phyloP scores from a whole-genome alignment of 2,888 invertebrate genomes.

The Apotomis betuletana region DNA sequence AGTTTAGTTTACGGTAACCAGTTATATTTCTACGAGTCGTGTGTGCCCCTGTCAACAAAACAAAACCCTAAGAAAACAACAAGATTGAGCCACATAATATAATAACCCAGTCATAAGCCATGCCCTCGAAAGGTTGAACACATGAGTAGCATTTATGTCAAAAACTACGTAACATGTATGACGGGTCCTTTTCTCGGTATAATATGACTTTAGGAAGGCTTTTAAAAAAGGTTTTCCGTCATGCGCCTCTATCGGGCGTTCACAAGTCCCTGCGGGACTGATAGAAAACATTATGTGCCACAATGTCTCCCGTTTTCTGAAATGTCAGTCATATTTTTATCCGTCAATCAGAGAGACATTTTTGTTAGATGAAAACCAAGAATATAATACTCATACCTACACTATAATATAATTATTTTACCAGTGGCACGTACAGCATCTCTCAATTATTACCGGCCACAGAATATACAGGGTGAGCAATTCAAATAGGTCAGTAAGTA shows the following conservation, averaged over 20 bases:
- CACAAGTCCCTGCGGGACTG: conserved; percentile 12
- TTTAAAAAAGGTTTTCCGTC: conserved; percentile 30
- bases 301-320: conserved; percentile 4
- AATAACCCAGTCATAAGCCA: conserved; percentile 15
- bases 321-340: conserved; percentile 5
- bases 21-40: background rate
- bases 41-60: conserved; percentile 4
- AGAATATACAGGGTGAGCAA: too few species aligned
- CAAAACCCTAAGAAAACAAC: conserved; percentile 18
- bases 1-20: too few species aligned
- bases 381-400: too few species aligned
- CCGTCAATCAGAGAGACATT: background rate
- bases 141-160: conserved; percentile 37
- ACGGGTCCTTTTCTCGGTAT: conserved; percentile 13
- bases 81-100: conserved; percentile 23
- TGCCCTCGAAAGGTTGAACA: conserved; percentile 21
- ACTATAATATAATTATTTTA: too few species aligned
- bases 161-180: conserved; percentile 31
- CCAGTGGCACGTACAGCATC: too few species aligned
- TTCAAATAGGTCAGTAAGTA: too few species aligned
- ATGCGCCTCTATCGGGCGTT: conserved; percentile 15
- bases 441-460: too few species aligned
- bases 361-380: background rate
- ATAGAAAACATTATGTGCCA: conserved; percentile 13
- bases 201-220: conserved; percentile 21